These are phyloP conservation scores for Ectobius pallidus DNA, from an alignment of 2,888 invertebrate species.

Conservation along the genomic window DNA sequence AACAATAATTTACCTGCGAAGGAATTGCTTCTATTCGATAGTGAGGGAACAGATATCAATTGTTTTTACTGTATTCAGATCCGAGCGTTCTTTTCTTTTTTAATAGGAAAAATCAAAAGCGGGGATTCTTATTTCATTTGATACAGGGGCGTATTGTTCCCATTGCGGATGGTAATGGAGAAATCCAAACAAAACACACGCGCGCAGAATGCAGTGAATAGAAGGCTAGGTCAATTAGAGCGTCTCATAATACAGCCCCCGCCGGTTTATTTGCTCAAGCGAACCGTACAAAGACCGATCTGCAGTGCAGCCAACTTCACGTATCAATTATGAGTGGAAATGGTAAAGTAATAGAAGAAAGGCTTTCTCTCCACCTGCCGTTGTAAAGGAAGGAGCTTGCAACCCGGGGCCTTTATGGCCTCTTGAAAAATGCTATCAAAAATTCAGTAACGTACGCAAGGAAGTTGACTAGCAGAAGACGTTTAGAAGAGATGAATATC, in stretches of 20 bases:
- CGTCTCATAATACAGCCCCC: not conserved
- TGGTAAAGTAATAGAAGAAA: slow-evolving; percentile 44
- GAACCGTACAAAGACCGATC: slow-evolving; percentile 20
- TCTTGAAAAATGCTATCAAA: slow-evolving; percentile 43
- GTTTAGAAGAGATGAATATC: too few relatives aligned
- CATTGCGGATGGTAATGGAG: too few relatives aligned
- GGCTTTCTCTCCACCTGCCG: slow-evolving; percentile 34
- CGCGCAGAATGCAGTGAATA: slow-evolving; percentile 8
- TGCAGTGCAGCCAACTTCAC: not conserved
- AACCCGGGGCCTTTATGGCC: slow-evolving; percentile 40
- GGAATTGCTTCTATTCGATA: too few relatives aligned
- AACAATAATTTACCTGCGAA: too few relatives aligned
- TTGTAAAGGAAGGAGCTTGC: slow-evolving; percentile 25
- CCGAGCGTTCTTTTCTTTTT: too few relatives aligned
- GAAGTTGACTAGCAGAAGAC: too few relatives aligned
- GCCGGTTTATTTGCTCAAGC: slow-evolving; percentile 23
- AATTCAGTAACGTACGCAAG: slow-evolving; percentile 32
- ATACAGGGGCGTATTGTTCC: too few relatives aligned
- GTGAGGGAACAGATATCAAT: too few relatives aligned
- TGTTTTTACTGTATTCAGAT: too few relatives aligned
- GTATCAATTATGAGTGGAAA: slow-evolving; percentile 43
- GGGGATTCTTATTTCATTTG: too few relatives aligned
- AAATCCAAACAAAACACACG: too few relatives aligned
- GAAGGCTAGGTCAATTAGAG: slow-evolving; percentile 28
- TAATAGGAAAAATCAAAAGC: too few relatives aligned